These are phyloP conservation scores for Pterobdella sp. DNA, from an alignment of 2,888 invertebrate species.

Conservation along the genomic window DNA sequence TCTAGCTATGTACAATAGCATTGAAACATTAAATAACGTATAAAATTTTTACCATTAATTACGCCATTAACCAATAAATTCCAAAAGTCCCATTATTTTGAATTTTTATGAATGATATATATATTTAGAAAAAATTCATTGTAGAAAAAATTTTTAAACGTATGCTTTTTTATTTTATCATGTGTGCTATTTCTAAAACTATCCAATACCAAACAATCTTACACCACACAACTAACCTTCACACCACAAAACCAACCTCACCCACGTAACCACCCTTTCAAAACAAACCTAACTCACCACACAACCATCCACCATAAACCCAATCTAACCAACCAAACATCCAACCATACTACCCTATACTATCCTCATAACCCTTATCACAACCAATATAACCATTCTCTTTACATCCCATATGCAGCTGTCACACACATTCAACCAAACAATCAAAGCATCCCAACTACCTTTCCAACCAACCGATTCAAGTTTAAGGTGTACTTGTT, in stretches of 20 bases:
- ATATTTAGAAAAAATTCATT: no score
- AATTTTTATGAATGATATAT: no score
- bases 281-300: neutral
- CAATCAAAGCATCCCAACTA: neutral
- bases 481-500: neutral
- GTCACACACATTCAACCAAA: no score
- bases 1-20: no score
- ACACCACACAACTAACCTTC: neutral
- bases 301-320: neutral
- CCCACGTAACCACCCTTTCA: neutral
- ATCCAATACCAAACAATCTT: neutral
- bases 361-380: no score
- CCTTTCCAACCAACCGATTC: constrained; percentile 2
- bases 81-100: no score
- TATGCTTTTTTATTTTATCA: neutral
- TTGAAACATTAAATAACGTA: no score
- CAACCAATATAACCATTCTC: no score
- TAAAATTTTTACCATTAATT: no score
- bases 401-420: no score
- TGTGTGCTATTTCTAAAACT: neutral
- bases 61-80: no score
- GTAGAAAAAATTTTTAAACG: no score
- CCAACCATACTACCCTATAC: neutral
- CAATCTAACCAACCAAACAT: neutral
- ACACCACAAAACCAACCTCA: neutral